Conservation (phyloP, 1,140 invertebrate genomes). For the Drosophila melanica region DNA sequence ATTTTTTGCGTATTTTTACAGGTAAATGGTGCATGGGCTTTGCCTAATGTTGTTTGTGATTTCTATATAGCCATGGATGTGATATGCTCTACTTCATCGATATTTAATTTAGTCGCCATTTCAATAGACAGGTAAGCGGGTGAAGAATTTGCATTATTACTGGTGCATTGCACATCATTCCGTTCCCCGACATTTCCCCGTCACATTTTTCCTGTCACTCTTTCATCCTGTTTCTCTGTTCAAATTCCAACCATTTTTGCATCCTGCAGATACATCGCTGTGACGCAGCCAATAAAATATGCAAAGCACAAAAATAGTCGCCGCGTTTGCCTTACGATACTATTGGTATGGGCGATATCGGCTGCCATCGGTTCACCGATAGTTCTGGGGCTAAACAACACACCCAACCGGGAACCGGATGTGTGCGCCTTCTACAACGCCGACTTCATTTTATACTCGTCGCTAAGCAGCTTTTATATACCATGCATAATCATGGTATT, state of each 20-base stretch:
- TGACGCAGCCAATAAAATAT: conserved; percentile 99
- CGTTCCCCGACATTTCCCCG: not conserved
- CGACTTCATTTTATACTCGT: conserved; percentile 99
- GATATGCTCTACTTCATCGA: conserved; percentile 98
- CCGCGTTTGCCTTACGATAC: conserved; percentile 97
- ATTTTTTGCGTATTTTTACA: conserved; percentile 67
- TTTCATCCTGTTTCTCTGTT: not conserved
- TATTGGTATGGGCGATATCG: conserved; percentile 98
- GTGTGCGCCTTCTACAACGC: conserved; percentile 98
- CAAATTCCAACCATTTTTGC: not conserved
- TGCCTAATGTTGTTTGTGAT: conserved; percentile 97
- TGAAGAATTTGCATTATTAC: not conserved
- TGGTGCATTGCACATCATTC: too few species aligned
- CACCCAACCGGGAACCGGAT: conserved; percentile 90
- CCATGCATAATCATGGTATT: conserved; percentile 99
- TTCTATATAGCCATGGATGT: conserved; percentile 99
- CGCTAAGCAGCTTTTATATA: conserved; percentile 99
- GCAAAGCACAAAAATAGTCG: conserved; percentile 99
- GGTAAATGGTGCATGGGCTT: conserved; percentile 93
- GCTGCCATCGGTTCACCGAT: conserved; percentile 98
- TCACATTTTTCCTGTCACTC: not conserved
- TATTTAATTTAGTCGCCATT: conserved; percentile 99
- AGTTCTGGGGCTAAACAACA: conserved; percentile 97
- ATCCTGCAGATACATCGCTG: conserved; percentile 95
- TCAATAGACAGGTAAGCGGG: conserved; percentile 96